A percentile compares a stretch with the other conserved stretches of the same genome.
Conservation (phyloP, 2,113 vertebrate genomes). For the Phainopepla nitens region DNA sequence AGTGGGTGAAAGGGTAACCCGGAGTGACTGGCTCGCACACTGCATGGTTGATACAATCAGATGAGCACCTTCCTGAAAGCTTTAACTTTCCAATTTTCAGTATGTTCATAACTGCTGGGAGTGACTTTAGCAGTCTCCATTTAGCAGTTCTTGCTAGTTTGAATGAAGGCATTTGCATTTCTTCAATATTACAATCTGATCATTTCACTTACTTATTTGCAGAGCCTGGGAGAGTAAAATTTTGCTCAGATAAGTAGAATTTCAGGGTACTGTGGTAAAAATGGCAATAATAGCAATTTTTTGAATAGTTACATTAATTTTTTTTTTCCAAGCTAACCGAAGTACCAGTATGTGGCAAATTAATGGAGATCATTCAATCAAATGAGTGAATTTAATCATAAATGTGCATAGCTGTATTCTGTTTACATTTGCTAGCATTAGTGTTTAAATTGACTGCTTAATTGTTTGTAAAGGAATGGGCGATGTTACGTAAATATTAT, state of each 20-base stretch:
- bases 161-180: not conserved
- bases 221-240: not conserved
- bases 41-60: fast-evolving
- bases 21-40: not conserved
- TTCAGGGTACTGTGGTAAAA: not conserved
- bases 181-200: fast-evolving
- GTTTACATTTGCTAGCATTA: not conserved
- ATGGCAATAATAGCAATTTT: not conserved
- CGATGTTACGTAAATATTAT: not conserved
- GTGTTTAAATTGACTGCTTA: not conserved
- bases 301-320: not conserved
- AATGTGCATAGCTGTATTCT: not conserved
- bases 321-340: not conserved
- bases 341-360: not conserved
- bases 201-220: not conserved
- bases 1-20: not conserved
- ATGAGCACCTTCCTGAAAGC: not conserved
- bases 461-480: not conserved
- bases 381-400: not conserved
- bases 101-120: not conserved
- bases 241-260: not conserved
- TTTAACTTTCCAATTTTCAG: not conserved
- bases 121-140: not conserved
- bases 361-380: not conserved
- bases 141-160: not conserved